Conservation (phyloP, 2,797 vertebrate species). For the Allobates femoralis region DNA sequence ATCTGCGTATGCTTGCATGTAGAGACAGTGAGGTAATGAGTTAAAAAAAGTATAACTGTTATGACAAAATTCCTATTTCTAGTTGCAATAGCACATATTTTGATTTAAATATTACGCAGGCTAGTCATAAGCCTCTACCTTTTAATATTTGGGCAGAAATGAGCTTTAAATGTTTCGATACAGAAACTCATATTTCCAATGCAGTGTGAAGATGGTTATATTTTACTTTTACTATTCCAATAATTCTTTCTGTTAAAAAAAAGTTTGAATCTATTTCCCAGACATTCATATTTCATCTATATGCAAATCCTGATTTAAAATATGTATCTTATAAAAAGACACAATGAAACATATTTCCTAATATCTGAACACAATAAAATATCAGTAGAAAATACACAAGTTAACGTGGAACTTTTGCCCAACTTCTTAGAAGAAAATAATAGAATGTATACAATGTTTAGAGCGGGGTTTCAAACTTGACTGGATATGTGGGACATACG, state of each 20-base stretch:
- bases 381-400: background rate
- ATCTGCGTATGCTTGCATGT: too few relatives aligned
- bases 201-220: background rate
- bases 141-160: background rate
- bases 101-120: background rate
- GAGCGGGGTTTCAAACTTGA: too few relatives aligned
- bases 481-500: too few relatives aligned
- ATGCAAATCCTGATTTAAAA: conserved; percentile 20
- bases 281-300: conserved; percentile 11
- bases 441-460: background rate
- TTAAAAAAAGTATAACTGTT: background rate
- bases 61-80: background rate
- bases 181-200: background rate
- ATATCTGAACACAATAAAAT: conserved; percentile 14
- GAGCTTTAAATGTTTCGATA: background rate
- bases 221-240: conserved; percentile 13
- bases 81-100: background rate
- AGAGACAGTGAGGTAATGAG: too few relatives aligned
- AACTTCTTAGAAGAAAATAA: background rate
- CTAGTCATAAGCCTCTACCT: background rate
- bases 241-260: background rate
- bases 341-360: conserved; percentile 21
- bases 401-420: background rate
- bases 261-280: background rate
- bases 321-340: conserved; percentile 3